phyloP scores from a whole-genome alignment of 2,113 vertebrate species.

The Microcebus lehilahytsara region DNA sequence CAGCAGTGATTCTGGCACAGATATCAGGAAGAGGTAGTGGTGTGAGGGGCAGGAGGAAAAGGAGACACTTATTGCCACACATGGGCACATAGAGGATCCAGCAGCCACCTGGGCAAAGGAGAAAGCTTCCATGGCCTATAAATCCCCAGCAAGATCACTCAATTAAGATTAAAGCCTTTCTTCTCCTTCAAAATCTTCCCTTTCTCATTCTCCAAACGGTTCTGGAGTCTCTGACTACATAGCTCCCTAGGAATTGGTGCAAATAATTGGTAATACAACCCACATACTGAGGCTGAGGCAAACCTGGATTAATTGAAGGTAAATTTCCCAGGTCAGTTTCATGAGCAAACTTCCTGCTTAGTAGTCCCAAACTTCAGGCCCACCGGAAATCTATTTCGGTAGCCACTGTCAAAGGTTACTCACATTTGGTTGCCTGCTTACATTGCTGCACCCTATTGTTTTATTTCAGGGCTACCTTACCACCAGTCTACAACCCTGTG shows the following conservation, averaged over 20 bases:
- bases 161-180: neutral
- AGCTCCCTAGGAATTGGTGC: neutral
- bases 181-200: neutral
- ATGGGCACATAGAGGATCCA: neutral
- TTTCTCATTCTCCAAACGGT: neutral
- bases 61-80: neutral
- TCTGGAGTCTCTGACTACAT: neutral
- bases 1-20: neutral
- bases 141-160: neutral
- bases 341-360: neutral
- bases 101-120: neutral
- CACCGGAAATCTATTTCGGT: neutral
- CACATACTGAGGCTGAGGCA: neutral
- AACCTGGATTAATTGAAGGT: neutral
- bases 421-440: neutral
- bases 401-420: neutral
- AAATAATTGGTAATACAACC: neutral
- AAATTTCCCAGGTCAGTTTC: neutral
- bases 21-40: neutral
- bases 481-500: neutral
- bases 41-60: neutral
- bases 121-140: neutral
- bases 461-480: neutral
- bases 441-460: neutral
- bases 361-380: neutral